Base-by-base conservation (phyloP, 2,888 invertebrate species). In the Drosophila tanythrix region DNA sequence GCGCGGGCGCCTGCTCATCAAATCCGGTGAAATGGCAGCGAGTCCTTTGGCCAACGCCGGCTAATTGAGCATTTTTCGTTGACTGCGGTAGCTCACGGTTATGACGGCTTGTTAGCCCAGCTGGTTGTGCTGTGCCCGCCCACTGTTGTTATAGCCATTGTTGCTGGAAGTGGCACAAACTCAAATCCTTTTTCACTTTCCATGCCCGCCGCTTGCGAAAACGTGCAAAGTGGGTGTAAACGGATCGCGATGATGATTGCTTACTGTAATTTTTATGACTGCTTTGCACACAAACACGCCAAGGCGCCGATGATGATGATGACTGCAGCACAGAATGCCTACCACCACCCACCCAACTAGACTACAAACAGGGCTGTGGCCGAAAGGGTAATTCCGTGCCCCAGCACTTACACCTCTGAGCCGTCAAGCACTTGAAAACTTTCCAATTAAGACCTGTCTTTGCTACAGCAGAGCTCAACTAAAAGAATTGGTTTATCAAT, bases 211-310 rank as follows among this genome's bases (percentile, higher is more conserved):
- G 74, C 76, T 83, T 79, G 81, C 82, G 76, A 79, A 82, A 91
- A 85, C 88, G 90, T 91, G 91, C 86, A 84, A 90, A 89, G 91
- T 91, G 90, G 92, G 91, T 91, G 92, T 90, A 84, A 90, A 89
- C 83, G 84, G 80, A 89, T 86, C 81, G 86, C 88, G 81, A 81
- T 82, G 90, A 87, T 82, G 87, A 90, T 87, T 88, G 88, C 89
- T 89, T 91, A 91, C 90, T 85, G 89, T 90, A 85, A 87, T 91
- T 91, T 91, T 90, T 90, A 90, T 91, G 89, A 82, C 90, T 90
- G 83, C 75, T 90, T 91, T 81, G 90, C 91, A 91, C 88, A 91
- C 91, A 90, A 91, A 78, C 77, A 81, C 83, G 90, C 86, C 89
- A 88, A 90, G 90, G 89, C 90, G 76, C 69, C 76, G 60, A 73